These are phyloP conservation scores for Picus viridis DNA, from an alignment of 2,797 vertebrate species.

Conservation along the genomic window DNA sequence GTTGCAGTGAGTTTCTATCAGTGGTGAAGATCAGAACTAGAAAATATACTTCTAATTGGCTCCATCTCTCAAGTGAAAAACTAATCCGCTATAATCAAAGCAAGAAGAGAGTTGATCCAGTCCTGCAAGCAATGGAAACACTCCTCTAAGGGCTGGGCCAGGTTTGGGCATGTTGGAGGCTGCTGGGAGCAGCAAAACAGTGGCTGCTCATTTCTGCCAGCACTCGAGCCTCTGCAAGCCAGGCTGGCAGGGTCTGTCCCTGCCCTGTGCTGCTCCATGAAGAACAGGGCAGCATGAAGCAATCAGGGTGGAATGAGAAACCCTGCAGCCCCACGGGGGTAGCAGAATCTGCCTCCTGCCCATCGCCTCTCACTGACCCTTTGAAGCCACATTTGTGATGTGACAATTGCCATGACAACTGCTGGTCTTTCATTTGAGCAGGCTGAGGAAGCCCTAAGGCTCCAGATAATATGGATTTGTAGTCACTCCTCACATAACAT, in stretches of 20 bases:
- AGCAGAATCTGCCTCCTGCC: neutral
- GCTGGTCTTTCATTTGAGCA: neutral
- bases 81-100: too few relatives aligned
- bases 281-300: neutral
- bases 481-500: neutral
- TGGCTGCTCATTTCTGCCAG: neutral
- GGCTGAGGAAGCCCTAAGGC: neutral
- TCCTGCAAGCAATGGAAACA: too few relatives aligned
- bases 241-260: neutral
- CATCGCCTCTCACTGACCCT: rapidly evolving
- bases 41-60: neutral
- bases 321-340: rapidly evolving
- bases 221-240: neutral
- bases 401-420: neutral
- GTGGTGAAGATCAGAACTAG: too few relatives aligned
- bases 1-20: too few relatives aligned
- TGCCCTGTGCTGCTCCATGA: rapidly evolving
- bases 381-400: neutral
- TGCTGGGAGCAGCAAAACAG: neutral
- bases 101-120: too few relatives aligned
- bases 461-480: neutral
- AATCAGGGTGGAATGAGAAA: rapidly evolving
- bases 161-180: neutral
- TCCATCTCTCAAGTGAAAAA: too few relatives aligned
- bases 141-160: neutral